Percentiles rank a stretch among this genome's conserved stretches.
Evolutionary conservation across 2,113 vertebrate species (phyloP).

Genomic region (Chlamydotis undulata): DNA sequence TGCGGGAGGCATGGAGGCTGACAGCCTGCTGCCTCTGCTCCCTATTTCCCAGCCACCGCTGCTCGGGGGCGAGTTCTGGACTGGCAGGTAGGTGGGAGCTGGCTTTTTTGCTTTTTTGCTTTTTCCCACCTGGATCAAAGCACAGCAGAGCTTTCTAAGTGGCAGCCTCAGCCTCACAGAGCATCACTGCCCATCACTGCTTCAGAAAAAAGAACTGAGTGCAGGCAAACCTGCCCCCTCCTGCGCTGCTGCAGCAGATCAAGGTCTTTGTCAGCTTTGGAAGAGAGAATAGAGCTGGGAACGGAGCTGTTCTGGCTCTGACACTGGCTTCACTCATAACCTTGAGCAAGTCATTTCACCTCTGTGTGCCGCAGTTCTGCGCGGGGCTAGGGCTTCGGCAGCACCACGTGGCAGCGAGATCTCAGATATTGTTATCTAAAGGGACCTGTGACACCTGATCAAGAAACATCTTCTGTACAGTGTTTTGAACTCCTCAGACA

Average conservation of each 20-base stretch:
- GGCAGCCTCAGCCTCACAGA: not conserved
- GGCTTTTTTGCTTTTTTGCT: not conserved
- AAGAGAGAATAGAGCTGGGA: not conserved
- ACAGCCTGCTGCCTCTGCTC: not conserved
- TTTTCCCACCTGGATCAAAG: not conserved
- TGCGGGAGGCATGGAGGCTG: not conserved
- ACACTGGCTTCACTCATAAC: not conserved
- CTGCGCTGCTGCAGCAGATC: not conserved
- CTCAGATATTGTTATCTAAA: not conserved
- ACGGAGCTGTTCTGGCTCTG: not conserved
- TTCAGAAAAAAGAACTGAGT: not conserved
- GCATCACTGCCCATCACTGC: not conserved
- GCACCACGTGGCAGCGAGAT: accelerated
- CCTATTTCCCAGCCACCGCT: accelerated
- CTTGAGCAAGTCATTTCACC: not conserved
- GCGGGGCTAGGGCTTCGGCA: accelerated
- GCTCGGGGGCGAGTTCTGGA: not conserved
- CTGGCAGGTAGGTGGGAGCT: not conserved
- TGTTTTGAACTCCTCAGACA: not conserved
- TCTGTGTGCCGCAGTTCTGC: accelerated
- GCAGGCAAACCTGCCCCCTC: not conserved
- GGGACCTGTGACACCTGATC: not conserved
- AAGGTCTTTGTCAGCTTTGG: not conserved
- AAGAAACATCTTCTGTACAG: not conserved
- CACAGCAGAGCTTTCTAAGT: not conserved